phyloP scores from a whole-genome alignment of 2,113 vertebrate species.

The Mustelus asterias region DNA sequence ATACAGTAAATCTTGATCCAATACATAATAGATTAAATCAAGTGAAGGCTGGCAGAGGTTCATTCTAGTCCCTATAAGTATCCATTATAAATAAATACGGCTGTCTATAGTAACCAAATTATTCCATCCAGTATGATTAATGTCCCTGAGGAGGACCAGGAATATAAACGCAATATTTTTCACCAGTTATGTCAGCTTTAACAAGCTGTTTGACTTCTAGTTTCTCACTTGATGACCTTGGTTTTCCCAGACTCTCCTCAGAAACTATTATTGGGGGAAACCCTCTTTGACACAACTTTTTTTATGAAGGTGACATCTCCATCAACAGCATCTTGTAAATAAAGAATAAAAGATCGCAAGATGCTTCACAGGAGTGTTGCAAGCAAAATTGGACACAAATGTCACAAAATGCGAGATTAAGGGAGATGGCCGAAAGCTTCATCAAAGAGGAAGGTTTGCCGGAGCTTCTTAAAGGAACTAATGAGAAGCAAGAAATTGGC shows the following conservation, averaged over 20 bases:
- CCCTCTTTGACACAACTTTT: neutral
- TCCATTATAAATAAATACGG: conserved; percentile 32
- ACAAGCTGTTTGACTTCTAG: neutral
- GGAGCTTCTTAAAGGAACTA: neutral
- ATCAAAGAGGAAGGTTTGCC: neutral
- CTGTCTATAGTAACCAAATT: conserved; percentile 27
- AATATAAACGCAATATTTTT: neutral
- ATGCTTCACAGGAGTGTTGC: neutral
- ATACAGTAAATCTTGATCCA: conserved; percentile 16
- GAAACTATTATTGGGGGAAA: neutral
- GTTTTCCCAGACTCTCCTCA: neutral
- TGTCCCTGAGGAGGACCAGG: neutral
- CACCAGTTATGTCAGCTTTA: neutral
- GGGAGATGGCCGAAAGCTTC: neutral
- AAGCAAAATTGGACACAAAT: too few species aligned
- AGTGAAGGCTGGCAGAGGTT: neutral
- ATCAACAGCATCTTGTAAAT: neutral
- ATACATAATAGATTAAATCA: conserved; percentile 18
- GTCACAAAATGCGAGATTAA: neutral
- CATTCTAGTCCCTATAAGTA: neutral
- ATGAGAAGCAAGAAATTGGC: too few species aligned
- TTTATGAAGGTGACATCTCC: neutral
- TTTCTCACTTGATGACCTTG: neutral
- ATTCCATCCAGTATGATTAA: neutral
- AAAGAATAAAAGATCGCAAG: neutral